Evolutionary conservation across 2,888 invertebrate genomes (phyloP).

Genomic region (Mesoligia furuncula): DNA sequence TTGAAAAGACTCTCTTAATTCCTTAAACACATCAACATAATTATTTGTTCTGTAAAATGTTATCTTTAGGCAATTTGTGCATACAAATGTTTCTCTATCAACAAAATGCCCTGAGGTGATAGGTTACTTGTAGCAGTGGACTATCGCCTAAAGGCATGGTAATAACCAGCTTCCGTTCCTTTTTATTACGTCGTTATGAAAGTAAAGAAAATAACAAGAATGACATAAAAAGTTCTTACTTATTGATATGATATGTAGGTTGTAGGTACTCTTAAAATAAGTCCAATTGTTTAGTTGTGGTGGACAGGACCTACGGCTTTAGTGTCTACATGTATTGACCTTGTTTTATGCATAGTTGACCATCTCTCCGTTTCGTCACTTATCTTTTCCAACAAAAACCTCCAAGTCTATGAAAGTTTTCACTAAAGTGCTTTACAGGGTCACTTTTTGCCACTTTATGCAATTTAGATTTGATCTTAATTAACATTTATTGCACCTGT

Average conservation of each 20-base stretch:
- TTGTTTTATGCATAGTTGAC: neutral
- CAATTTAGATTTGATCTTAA: neutral
- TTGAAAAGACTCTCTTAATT: neutral
- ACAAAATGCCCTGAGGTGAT: constrained; percentile 9
- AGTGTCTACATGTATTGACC: neutral
- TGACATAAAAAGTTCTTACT: neutral
- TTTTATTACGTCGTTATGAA: neutral
- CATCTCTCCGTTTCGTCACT: neutral
- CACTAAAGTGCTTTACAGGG: neutral
- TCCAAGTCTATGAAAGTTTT: neutral
- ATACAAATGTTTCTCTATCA: neutral
- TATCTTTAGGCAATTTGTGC: neutral
- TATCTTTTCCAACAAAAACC: constrained; percentile 4
- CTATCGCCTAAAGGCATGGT: neutral
- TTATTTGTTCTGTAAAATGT: neutral
- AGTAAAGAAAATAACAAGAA: neutral
- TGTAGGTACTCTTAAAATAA: neutral
- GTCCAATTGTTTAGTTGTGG: neutral
- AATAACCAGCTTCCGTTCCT: constrained; percentile 5
- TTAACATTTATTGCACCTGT: no score
- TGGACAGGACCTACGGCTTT: neutral
- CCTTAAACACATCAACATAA: neutral
- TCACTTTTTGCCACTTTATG: neutral
- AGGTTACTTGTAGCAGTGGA: neutral
- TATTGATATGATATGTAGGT: neutral